Evolutionary conservation across 2,797 vertebrate genomes (phyloP).

Genomic region (Monodelphis domestica): DNA sequence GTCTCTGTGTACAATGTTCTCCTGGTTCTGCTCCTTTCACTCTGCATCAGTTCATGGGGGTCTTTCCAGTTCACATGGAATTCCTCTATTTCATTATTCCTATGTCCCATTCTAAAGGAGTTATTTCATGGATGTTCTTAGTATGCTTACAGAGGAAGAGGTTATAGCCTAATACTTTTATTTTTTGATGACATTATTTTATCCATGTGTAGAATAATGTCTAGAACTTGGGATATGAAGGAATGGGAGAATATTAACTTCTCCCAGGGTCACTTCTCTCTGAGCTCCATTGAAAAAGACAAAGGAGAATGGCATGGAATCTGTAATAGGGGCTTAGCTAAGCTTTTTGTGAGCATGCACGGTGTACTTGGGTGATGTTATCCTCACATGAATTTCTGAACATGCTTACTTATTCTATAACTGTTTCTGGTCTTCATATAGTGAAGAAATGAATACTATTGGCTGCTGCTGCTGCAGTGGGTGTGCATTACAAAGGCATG

Average conservation of each 20-base stretch:
- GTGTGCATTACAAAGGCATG: background rate
- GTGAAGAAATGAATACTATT: background rate
- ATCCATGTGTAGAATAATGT: background rate
- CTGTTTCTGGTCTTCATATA: background rate
- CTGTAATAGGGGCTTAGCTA: background rate
- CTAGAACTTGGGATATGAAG: background rate
- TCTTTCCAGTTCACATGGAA: no score
- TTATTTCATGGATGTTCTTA: background rate
- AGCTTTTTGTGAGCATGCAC: background rate
- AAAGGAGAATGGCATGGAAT: background rate
- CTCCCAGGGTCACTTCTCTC: background rate
- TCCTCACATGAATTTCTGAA: background rate
- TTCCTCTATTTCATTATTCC: no score
- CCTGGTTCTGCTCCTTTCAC: no score
- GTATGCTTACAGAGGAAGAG: background rate
- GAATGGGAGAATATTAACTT: background rate
- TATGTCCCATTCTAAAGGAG: background rate
- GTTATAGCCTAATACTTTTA: background rate
- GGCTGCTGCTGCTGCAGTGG: background rate
- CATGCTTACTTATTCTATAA: background rate
- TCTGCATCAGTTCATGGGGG: no score
- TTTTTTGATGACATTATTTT: background rate
- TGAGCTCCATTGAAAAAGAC: background rate
- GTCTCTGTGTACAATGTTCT: no score
- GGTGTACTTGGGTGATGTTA: background rate